Conservation (phyloP, 2,888 invertebrate species). For the Drosophila parthenogenetica region DNA sequence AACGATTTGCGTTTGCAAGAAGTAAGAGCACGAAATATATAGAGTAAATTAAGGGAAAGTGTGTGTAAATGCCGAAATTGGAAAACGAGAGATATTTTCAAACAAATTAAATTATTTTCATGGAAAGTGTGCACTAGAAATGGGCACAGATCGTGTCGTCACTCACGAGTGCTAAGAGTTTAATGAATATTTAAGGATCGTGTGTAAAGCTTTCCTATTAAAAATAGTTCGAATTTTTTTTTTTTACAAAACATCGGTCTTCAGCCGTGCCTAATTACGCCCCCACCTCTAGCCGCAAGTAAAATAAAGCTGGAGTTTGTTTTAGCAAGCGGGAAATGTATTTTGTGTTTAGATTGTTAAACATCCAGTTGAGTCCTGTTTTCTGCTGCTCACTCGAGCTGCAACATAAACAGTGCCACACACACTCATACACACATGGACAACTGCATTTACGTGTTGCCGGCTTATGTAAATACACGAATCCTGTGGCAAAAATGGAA, state of each 20-base stretch:
- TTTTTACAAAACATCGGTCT: too few species aligned
- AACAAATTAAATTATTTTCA: not conserved
- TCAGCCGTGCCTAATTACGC: too few species aligned
- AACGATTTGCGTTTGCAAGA: constrained; percentile 7
- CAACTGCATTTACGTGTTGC: not conserved
- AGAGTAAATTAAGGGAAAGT: not conserved
- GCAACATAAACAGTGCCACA: not conserved
- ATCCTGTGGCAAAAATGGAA: constrained; percentile 1
- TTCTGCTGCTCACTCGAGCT: constrained; percentile 5
- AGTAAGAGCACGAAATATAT: not conserved
- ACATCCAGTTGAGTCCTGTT: not conserved
- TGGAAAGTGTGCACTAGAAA: too few species aligned
- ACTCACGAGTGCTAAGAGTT: too few species aligned
- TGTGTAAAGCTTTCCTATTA: too few species aligned
- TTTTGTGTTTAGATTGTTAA: constrained; percentile 1
- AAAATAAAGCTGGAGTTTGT: not conserved
- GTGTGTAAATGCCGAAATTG: not conserved
- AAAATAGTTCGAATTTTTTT: too few species aligned
- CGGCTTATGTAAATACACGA: constrained; percentile 5
- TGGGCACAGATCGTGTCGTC: too few species aligned
- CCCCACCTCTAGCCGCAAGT: too few species aligned
- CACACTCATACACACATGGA: not conserved
- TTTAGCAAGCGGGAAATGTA: not conserved
- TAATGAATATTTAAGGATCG: too few species aligned
- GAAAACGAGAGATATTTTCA: constrained; percentile 1